Conservation (phyloP, 2,797 vertebrate species). For the Urophycis tenuis region DNA sequence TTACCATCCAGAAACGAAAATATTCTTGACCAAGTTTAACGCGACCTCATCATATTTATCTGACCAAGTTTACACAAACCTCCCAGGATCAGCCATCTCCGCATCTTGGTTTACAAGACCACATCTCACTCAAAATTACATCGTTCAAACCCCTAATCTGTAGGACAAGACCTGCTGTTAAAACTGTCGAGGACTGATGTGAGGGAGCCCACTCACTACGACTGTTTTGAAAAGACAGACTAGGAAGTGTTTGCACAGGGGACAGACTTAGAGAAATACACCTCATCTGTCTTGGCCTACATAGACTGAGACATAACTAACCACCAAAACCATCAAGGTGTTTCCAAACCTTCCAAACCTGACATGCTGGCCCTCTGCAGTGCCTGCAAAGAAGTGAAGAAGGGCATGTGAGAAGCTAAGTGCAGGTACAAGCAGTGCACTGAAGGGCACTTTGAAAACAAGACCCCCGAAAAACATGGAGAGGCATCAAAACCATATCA, state of each 20-base stretch:
- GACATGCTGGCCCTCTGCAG: too few relatives aligned
- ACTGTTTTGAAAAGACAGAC: conserved; percentile 6
- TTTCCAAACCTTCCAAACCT: too few relatives aligned
- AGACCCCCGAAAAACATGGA: not conserved
- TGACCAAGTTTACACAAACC: conserved; percentile 6
- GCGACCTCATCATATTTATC: too few relatives aligned
- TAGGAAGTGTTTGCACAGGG: conserved; percentile 2
- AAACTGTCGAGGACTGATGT: not conserved
- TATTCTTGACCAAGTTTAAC: too few relatives aligned
- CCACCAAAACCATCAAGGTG: conserved; percentile 6
- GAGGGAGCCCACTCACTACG: not conserved
- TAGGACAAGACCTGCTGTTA: too few relatives aligned
- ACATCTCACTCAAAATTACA: conserved; percentile 3
- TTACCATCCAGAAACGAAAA: too few relatives aligned
- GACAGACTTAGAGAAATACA: too few relatives aligned
- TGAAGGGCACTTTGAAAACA: conserved; percentile 2
- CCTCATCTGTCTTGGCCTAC: conserved; percentile 8
- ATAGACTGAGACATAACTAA: not conserved
- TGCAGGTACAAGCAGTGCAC: not conserved
- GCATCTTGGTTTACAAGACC: not conserved
- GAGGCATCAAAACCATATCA: not conserved
- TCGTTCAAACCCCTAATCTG: not conserved
- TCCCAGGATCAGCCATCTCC: not conserved
- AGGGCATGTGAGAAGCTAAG: not conserved
- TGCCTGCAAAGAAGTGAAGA: not conserved